Evolutionary conservation across 2,113 vertebrate genomes (phyloP).

Genomic region (Sinocyclocheilus anophthalmus): DNA sequence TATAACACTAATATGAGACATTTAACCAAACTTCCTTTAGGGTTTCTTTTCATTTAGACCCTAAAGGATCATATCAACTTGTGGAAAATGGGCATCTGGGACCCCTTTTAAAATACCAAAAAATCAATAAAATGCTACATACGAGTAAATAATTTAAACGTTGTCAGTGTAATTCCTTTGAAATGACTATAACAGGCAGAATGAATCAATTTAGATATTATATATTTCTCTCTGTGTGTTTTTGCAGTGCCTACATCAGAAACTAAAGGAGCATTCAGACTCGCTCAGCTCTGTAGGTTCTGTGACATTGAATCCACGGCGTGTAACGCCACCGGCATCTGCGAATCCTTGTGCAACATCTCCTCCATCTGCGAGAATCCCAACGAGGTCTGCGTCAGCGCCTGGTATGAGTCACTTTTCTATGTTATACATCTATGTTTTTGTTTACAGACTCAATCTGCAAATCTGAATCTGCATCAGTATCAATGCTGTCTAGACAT

Average conservation of each 20-base stretch:
- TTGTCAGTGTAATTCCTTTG: too few relatives aligned
- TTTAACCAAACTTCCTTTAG: too few relatives aligned
- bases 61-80: too few relatives aligned
- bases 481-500: background rate
- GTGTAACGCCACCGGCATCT: constrained; percentile 74
- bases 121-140: too few relatives aligned
- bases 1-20: too few relatives aligned
- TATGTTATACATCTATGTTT: too few relatives aligned
- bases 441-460: too few relatives aligned
- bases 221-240: background rate
- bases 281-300: constrained; percentile 71
- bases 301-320: constrained; percentile 74
- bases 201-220: background rate
- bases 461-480: too few relatives aligned
- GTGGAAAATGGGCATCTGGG: too few relatives aligned
- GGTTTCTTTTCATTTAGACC: too few relatives aligned
- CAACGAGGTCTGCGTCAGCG: constrained; percentile 77
- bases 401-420: constrained; percentile 72
- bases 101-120: too few relatives aligned
- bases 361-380: constrained; percentile 72
- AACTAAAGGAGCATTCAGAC: background rate
- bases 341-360: constrained; percentile 74
- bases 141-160: too few relatives aligned
- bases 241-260: background rate
- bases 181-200: background rate